Evolutionary conservation across 2,113 vertebrate species (phyloP).

Genomic region (Cavia porcellus): DNA sequence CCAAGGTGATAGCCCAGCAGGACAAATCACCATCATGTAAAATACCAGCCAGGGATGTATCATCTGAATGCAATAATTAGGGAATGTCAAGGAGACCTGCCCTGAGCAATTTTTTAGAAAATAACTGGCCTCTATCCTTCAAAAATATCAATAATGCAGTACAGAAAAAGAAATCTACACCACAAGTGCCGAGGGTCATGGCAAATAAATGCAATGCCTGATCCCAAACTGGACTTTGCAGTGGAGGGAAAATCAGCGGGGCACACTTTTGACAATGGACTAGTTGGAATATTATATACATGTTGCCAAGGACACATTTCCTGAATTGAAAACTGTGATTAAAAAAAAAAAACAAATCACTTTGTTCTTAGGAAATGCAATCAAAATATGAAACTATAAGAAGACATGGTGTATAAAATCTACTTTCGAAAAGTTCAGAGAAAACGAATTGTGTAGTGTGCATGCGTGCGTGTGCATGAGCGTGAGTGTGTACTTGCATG

Average conservation of each 20-base stretch:
- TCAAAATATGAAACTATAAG: neutral
- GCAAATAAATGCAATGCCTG: neutral
- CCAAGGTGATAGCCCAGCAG: neutral
- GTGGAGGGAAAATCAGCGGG: neutral
- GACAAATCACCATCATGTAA: fast-evolving
- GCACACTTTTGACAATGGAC: neutral
- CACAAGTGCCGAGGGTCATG: neutral
- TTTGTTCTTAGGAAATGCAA: neutral
- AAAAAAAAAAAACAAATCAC: neutral
- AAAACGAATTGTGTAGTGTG: neutral
- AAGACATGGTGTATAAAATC: neutral
- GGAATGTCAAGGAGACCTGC: neutral
- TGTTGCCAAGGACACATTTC: neutral
- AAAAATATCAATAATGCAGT: neutral
- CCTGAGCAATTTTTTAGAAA: neutral
- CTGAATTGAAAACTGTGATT: neutral
- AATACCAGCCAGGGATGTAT: neutral
- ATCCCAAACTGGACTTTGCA: neutral
- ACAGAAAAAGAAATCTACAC: neutral
- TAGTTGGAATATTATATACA: neutral
- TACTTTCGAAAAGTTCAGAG: neutral
- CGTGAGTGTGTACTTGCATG: neutral
- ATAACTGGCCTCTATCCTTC: neutral
- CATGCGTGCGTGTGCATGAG: neutral
- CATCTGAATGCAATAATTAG: neutral